Conservation (phyloP, 2,888 invertebrate species). For the Agapostemon virescens region DNA sequence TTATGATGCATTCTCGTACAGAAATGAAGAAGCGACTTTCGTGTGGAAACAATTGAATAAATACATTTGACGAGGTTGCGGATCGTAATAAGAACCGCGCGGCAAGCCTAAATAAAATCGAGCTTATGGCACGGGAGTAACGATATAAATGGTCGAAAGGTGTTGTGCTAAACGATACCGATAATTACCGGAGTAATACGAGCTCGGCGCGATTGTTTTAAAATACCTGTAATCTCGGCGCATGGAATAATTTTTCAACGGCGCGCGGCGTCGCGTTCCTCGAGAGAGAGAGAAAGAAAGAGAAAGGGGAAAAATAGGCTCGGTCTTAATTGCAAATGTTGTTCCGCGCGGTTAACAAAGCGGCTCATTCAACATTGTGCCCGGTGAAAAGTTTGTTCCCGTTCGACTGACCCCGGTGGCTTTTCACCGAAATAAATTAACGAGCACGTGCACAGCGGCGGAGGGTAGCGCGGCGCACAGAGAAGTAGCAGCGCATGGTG, state of each 20-base stretch:
- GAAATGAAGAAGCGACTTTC: too few species aligned
- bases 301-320: too few species aligned
- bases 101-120: too few species aligned
- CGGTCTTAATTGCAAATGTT: constrained; percentile 25
- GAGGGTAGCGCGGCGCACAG: too few species aligned
- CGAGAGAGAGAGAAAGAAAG: not conserved
- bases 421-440: constrained; percentile 49
- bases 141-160: too few species aligned
- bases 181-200: not conserved
- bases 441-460: constrained; percentile 35
- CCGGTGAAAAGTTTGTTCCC: constrained; percentile 16
- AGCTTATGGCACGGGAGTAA: too few species aligned
- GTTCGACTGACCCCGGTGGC: constrained; percentile 10
- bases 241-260: not conserved
- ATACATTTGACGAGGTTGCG: too few species aligned
- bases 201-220: not conserved
- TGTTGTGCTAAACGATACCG: too few species aligned
- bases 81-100: too few species aligned
- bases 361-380: not conserved
- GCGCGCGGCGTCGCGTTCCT: not conserved
- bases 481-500: too few species aligned
- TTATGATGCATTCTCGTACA: too few species aligned
- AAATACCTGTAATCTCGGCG: not conserved
- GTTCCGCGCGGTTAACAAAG: constrained; percentile 6
- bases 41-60: too few species aligned